Evolutionary conservation across 2,113 vertebrate genomes (phyloP), one percentile per base, ranked within the genome.

Genomic region (Xiphias gladius): DNA sequence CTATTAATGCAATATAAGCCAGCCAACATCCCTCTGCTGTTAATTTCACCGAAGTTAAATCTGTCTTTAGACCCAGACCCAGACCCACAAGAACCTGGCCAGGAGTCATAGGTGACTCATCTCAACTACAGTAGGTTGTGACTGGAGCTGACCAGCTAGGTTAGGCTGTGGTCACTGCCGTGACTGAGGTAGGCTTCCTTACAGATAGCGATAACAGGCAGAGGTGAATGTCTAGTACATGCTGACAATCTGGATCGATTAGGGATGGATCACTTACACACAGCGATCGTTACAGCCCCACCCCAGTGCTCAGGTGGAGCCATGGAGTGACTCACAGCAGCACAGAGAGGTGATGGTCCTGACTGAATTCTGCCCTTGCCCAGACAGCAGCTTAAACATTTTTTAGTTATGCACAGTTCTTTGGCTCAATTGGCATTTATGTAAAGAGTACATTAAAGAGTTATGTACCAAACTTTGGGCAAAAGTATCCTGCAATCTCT

Each of bases 211-310:
- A 96, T 94, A 93, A 93, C 81, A 89, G 88, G 90, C 89, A 91
- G 91, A 94, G 94, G 93, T 95, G 93, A 94, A 93, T 88, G 93
- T 94, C 94, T 94, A 91, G 94, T 95, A 94, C 92, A 86, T 94
- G 95, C 94, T 94, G 95, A 96, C 94, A 94, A 91, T 92, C 88
- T 73, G 73, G 88, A 95, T 96, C 95, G 88, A 95, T 96, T 91
- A 84, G 70, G 88, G 91, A 90, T 91, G 88, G 94, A 95, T 95
- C 92, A 85, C 89, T 96, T 95, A 94, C 94, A 88, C 78, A 85
- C 87, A 91, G 86, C 76, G 72, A 95, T 95, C 95, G 70, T 91
- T 94, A 94, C 81, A 89, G 66, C 84, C 92, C 86, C 91, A 86
- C 93, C 93, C 90, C 85, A 68, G 61, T 9, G 75, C 87, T 91